Evolutionary conservation across 2,888 invertebrate species (phyloP).

Genomic region (Sphinx pinastri): DNA sequence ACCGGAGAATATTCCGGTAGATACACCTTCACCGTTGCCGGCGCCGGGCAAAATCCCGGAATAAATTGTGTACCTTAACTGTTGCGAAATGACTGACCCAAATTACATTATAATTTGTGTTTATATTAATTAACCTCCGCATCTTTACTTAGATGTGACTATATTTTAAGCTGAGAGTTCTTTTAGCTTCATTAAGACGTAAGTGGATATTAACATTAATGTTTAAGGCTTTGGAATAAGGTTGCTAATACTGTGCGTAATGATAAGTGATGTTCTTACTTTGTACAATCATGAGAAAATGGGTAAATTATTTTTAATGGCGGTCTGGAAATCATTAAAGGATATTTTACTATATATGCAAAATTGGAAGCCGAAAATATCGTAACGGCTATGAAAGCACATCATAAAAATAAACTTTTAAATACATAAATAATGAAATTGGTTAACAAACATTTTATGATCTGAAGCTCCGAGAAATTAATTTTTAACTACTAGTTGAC

Average conservation of each 20-base stretch:
- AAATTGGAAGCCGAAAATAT: too few species aligned
- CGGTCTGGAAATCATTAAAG: too few species aligned
- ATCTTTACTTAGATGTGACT: conserved; percentile 21
- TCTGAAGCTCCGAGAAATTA: too few species aligned
- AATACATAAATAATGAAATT: too few species aligned
- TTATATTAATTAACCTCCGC: conserved; percentile 11
- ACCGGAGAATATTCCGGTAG: conserved; percentile 42
- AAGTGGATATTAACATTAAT: conserved; percentile 16
- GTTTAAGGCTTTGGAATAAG: background rate
- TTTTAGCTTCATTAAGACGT: conserved; percentile 7
- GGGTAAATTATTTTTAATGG: background rate
- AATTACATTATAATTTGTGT: conserved; percentile 27
- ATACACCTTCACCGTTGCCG: conserved; percentile 29
- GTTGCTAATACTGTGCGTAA: background rate
- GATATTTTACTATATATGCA: too few species aligned
- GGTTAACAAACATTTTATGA: too few species aligned
- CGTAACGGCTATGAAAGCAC: too few species aligned
- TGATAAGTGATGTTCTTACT: background rate
- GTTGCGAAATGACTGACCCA: conserved; percentile 25
- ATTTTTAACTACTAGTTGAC: too few species aligned
- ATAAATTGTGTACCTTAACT: conserved; percentile 28
- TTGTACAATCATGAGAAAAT: background rate
- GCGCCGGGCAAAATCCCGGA: conserved; percentile 21
- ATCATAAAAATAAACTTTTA: too few species aligned
- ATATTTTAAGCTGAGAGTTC: conserved; percentile 6